Conservation (phyloP, 2,797 vertebrate species). For the Coilia nasus region DNA sequence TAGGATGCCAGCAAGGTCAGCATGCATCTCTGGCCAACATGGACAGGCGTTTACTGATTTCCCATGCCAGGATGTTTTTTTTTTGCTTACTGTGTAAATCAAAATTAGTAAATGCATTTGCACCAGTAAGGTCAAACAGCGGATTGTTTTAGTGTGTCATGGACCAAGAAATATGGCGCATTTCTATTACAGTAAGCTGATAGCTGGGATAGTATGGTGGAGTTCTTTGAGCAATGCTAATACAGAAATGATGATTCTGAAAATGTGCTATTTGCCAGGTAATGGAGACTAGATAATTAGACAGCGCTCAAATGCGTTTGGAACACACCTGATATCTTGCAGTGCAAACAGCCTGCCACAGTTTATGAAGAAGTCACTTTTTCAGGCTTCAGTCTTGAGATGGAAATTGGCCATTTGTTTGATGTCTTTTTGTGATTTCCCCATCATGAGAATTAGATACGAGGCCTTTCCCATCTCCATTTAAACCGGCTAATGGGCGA, state of each 20-base stretch:
- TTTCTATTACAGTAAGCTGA: conserved; percentile 17
- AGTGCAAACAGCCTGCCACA: not conserved
- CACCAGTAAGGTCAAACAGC: not conserved
- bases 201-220: conserved; percentile 14
- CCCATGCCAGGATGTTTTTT: not conserved
- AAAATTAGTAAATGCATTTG: not conserved
- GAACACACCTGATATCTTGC: conserved; percentile 4
- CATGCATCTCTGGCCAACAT: not conserved
- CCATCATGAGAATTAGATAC: not conserved
- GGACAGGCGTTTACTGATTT: not conserved
- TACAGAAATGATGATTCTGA: conserved; percentile 27
- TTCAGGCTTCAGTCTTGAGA: not conserved
- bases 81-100: not conserved
- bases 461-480: not conserved
- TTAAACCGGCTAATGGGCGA: not conserved
- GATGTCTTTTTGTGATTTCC: not conserved
- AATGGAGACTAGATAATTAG: conserved; percentile 7
- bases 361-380: not conserved
- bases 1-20: not conserved
- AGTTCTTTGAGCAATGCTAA: not conserved
- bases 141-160: not conserved
- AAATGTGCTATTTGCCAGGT: not conserved
- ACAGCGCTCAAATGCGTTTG: not conserved
- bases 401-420: conserved; percentile 4
- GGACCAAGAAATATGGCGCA: not conserved